Percentiles rank a stretch among this genome's conserved stretches.
phyloP scores from a whole-genome alignment of 2,113 vertebrate species.

The Chaetops frenatus region DNA sequence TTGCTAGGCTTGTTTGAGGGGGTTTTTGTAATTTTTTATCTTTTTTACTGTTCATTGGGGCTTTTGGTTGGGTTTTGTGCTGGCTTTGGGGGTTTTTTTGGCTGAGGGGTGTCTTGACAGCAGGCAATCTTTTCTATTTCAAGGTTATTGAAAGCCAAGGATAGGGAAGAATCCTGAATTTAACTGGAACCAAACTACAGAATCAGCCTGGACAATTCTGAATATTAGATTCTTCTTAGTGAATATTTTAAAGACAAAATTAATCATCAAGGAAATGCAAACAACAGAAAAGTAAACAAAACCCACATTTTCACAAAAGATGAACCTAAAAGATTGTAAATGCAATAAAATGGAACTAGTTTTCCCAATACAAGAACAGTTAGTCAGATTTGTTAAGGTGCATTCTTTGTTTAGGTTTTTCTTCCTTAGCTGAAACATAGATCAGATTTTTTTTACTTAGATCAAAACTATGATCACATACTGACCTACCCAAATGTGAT shows the following conservation, averaged over 20 bases:
- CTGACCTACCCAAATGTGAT: background rate
- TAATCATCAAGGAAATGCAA: background rate
- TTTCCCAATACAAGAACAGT: background rate
- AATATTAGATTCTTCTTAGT: background rate
- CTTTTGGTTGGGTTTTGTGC: background rate
- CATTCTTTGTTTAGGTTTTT: background rate
- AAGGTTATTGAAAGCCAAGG: background rate
- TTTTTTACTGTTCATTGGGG: background rate
- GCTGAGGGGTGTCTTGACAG: background rate
- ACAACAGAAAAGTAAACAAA: background rate
- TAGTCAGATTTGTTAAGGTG: background rate
- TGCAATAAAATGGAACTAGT: background rate
- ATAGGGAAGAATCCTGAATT: background rate
- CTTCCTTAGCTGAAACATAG: background rate
- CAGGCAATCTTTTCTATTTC: background rate
- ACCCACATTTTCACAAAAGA: background rate
- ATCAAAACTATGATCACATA: background rate
- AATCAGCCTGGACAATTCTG: background rate
- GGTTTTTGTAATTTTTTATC: background rate
- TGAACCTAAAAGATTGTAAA: background rate
- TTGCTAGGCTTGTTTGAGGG: fast-evolving
- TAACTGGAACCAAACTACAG: background rate
- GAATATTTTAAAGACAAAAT: background rate
- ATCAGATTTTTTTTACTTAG: background rate
- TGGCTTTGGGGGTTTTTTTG: background rate